These are phyloP conservation scores for Drosophila mauritiana DNA, from an alignment of 1,140 invertebrate genomes.

Conservation along the genomic window DNA sequence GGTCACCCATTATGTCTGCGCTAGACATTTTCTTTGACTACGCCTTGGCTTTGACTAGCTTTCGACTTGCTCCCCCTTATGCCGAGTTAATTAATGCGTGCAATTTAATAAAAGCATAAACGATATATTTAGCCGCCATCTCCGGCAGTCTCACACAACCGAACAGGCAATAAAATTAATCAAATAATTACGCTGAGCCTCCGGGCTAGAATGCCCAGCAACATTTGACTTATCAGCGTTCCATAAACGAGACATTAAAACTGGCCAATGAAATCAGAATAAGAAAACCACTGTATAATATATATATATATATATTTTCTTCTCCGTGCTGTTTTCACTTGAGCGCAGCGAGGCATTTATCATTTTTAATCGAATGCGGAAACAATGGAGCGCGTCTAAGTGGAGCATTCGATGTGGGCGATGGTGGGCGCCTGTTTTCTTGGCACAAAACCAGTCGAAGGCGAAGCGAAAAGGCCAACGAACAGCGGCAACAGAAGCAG, in stretches of 20 bases:
- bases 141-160: constrained; percentile 20
- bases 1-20: constrained; percentile 28
- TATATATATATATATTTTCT: constrained; percentile 21
- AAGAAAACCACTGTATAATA: constrained; percentile 4
- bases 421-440: constrained; percentile 57
- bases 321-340: constrained; percentile 58
- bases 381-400: constrained; percentile 81
- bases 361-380: constrained; percentile 83
- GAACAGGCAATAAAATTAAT: constrained; percentile 78
- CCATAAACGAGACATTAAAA: constrained; percentile 79
- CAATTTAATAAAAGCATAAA: constrained; percentile 81
- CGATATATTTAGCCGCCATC: constrained; percentile 71
- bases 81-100: constrained; percentile 74
- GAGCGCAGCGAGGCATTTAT: constrained; percentile 75
- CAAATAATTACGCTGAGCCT: constrained; percentile 71
- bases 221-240: constrained; percentile 68
- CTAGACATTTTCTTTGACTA: constrained; percentile 54
- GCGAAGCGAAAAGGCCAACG: constrained; percentile 49
- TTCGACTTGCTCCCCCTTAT: constrained; percentile 1
- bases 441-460: constrained; percentile 42
- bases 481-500: constrained; percentile 46
- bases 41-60: constrained; percentile 25
- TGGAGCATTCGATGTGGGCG: constrained; percentile 69
- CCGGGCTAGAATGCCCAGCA: constrained; percentile 16
- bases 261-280: constrained; percentile 62